Evolutionary conservation across 2,888 invertebrate genomes (phyloP).

Genomic region (Synergus japonicus): DNA sequence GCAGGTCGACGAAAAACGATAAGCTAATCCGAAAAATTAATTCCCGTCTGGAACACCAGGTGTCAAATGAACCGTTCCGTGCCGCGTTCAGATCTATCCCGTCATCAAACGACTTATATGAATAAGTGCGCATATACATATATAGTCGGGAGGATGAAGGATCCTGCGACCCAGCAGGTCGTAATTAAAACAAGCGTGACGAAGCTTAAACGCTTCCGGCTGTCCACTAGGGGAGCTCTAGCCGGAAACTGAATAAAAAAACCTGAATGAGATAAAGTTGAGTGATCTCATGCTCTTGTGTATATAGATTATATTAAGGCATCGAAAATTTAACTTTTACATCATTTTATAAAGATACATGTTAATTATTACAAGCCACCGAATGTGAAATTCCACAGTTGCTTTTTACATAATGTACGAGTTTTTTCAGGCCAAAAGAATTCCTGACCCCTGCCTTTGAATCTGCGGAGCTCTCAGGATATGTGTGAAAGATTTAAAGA

Average conservation of each 20-base stretch:
- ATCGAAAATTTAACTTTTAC: too few species aligned
- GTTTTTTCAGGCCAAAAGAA: not conserved
- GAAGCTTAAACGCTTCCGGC: slow-evolving; percentile 73
- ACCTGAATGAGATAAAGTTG: not conserved
- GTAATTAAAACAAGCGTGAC: slow-evolving; percentile 74
- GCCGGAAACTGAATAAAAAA: slow-evolving; percentile 41
- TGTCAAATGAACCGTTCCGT: slow-evolving; percentile 63
- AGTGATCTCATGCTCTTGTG: not conserved
- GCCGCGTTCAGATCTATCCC: slow-evolving; percentile 40
- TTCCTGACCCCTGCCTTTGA: not conserved
- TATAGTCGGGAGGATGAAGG: slow-evolving; percentile 39
- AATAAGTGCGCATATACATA: slow-evolving; percentile 23
- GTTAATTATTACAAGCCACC: too few species aligned
- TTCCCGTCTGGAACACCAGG: slow-evolving; percentile 71
- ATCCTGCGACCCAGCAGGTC: slow-evolving; percentile 25
- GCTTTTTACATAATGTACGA: not conserved
- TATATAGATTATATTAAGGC: not conserved
- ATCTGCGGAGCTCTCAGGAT: not conserved
- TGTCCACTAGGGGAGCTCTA: slow-evolving; percentile 52
- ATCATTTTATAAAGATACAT: too few species aligned
- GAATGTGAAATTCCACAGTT: not conserved
- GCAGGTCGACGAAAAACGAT: slow-evolving; percentile 65
- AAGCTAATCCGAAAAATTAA: slow-evolving; percentile 76
- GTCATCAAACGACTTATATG: slow-evolving; percentile 50
- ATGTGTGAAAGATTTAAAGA: slow-evolving; percentile 36